These are phyloP conservation scores for Gastrophryne carolinensis DNA, from an alignment of 2,797 vertebrate genomes.

Conservation along the genomic window DNA sequence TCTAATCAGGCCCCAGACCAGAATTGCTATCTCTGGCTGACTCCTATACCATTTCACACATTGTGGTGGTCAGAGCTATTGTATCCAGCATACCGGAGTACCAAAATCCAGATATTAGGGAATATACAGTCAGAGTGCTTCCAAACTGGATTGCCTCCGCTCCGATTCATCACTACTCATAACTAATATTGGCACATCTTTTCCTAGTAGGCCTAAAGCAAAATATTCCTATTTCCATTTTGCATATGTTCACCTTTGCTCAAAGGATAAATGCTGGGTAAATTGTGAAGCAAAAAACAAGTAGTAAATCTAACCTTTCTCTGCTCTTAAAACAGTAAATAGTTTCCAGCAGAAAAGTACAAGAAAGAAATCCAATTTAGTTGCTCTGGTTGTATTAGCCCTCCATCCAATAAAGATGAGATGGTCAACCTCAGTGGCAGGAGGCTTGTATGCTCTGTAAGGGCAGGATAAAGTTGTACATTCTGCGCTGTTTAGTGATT, in stretches of 20 bases:
- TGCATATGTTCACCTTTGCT: not conserved
- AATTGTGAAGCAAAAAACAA: not conserved
- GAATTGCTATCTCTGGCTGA: too few relatives aligned
- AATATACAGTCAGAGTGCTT: too few relatives aligned
- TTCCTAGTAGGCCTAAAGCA: too few relatives aligned
- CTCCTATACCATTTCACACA: too few relatives aligned
- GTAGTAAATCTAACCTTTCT: conserved; percentile 2
- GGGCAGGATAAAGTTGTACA: conserved; percentile 2
- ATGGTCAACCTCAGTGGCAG: conserved; percentile 8
- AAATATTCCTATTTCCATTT: too few relatives aligned
- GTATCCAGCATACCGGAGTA: too few relatives aligned
- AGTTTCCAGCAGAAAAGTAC: conserved; percentile 27
- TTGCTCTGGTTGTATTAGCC: conserved; percentile 20
- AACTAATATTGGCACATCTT: too few relatives aligned
- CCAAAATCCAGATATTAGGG: too few relatives aligned
- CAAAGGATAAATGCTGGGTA: not conserved
- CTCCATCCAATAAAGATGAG: conserved; percentile 23
- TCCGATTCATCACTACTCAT: too few relatives aligned
- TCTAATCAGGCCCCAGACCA: too few relatives aligned
- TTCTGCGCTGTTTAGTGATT: not conserved
- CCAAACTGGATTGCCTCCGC: too few relatives aligned
- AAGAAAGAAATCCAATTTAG: conserved; percentile 34
- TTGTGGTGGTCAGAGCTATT: too few relatives aligned
- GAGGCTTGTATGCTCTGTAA: conserved; percentile 8
- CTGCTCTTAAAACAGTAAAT: conserved; percentile 15